phyloP scores from a whole-genome alignment of 2,113 vertebrate species.

The Dromaius novaehollandiae region DNA sequence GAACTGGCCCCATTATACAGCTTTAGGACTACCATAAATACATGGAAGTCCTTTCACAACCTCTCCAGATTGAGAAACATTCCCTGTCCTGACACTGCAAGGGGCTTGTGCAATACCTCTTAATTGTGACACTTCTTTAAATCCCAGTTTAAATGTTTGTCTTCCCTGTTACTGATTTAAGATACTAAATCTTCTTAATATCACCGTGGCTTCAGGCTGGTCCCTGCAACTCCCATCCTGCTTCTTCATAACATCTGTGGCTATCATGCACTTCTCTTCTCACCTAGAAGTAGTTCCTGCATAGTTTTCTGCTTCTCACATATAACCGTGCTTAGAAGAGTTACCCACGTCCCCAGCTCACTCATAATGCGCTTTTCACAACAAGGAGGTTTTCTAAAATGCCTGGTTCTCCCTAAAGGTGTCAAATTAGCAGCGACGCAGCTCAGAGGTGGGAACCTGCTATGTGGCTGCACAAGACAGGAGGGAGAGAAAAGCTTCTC shows the following conservation, averaged over 20 bases:
- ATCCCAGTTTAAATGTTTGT: not conserved
- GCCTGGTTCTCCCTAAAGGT: not conserved
- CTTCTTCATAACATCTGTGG: not conserved
- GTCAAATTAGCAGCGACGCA: not conserved
- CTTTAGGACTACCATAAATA: not conserved
- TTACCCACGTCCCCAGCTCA: not conserved
- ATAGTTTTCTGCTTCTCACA: not conserved
- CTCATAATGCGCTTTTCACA: not conserved
- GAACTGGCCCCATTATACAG: not conserved
- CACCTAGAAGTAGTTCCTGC: not conserved
- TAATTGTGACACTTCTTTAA: not conserved
- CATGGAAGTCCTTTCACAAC: not conserved
- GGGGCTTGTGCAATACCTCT: not conserved
- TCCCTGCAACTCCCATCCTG: not conserved
- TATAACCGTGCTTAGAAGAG: not conserved
- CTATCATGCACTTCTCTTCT: not conserved
- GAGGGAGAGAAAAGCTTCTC: not conserved
- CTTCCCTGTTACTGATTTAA: not conserved
- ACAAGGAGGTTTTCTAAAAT: not conserved
- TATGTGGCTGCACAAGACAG: not conserved
- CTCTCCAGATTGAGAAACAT: not conserved
- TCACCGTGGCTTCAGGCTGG: not conserved
- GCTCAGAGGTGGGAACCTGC: not conserved
- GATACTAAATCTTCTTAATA: not conserved
- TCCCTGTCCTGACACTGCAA: not conserved